Percentiles rank a stretch among this genome's conserved stretches.
These are phyloP conservation scores for Hydrotaea cyrtoneurina DNA, from an alignment of 2,888 invertebrate species.

Conservation along the genomic window DNA sequence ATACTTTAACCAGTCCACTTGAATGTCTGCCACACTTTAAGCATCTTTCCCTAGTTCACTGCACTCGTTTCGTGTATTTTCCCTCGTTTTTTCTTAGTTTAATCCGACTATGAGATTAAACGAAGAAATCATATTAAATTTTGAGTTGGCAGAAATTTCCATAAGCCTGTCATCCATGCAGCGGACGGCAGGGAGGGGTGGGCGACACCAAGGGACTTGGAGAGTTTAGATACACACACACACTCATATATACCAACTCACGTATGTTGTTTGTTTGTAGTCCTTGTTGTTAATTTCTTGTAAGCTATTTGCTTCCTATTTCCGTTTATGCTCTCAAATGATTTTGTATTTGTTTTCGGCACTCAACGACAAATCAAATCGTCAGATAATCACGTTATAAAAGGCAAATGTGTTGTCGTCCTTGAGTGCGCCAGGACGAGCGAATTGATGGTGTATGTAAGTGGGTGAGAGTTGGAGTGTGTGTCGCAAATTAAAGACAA, in stretches of 20 bases:
- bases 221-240: background rate
- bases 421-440: background rate
- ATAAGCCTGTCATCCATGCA: slow-evolving; percentile 12
- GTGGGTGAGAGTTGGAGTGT: slow-evolving; percentile 19
- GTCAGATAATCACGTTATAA: slow-evolving; percentile 81
- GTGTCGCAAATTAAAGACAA: slow-evolving; percentile 75
- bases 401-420: slow-evolving; percentile 77
- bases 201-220: slow-evolving; percentile 1
- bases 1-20: background rate
- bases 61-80: background rate
- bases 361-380: slow-evolving; percentile 81
- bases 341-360: slow-evolving; percentile 76
- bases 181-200: background rate
- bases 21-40: background rate
- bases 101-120: slow-evolving; percentile 39
- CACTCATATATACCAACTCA: background rate
- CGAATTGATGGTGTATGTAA: background rate
- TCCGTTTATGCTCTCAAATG: slow-evolving; percentile 67
- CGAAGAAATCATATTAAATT: slow-evolving; percentile 35
- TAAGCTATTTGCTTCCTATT: slow-evolving; percentile 56
- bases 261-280: background rate
- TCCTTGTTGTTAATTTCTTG: slow-evolving; percentile 44
- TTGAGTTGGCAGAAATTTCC: slow-evolving; percentile 37
- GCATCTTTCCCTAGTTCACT: background rate
- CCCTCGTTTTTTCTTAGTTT: slow-evolving; percentile 15